Evolutionary conservation across 2,113 vertebrate species (phyloP).

Genomic region (Mugil cephalus): DNA sequence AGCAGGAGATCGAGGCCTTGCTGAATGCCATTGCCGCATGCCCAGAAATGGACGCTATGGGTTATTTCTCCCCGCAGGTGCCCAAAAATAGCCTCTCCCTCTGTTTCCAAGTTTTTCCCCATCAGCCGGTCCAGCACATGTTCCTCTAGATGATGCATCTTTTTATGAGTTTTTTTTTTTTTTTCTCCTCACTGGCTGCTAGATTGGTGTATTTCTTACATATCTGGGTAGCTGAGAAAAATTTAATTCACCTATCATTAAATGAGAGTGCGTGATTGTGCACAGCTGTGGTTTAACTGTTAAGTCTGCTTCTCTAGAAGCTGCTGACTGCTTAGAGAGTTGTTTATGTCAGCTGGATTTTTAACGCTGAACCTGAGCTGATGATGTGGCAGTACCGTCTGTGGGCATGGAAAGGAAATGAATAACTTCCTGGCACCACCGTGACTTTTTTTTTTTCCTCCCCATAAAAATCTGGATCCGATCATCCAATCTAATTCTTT

Average conservation of each 20-base stretch:
- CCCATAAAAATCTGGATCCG: background rate
- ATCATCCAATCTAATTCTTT: background rate
- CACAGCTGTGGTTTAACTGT: slow-evolving; percentile 73
- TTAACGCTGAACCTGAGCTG: slow-evolving; percentile 17
- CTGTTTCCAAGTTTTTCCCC: slow-evolving; percentile 23
- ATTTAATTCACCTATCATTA: slow-evolving; percentile 56
- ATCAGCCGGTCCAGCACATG: slow-evolving; percentile 25
- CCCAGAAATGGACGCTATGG: slow-evolving; percentile 82
- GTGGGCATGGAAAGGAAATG: slow-evolving; percentile 6
- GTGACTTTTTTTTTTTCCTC: background rate
- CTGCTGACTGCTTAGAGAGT: slow-evolving; percentile 44
- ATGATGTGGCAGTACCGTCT: slow-evolving; percentile 14
- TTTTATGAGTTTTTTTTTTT: slow-evolving; percentile 39
- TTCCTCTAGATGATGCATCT: slow-evolving; percentile 39
- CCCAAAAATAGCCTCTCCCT: slow-evolving; percentile 59
- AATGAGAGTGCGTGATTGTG: slow-evolving; percentile 59
- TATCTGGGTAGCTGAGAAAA: slow-evolving; percentile 55
- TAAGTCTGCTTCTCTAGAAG: slow-evolving; percentile 24
- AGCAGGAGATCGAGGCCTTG: slow-evolving; percentile 80
- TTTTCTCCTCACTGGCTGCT: slow-evolving; percentile 23
- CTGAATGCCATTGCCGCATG: slow-evolving; percentile 77
- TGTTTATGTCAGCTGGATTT: slow-evolving; percentile 51
- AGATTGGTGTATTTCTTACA: slow-evolving; percentile 24
- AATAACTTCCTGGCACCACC: background rate
- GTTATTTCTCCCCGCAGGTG: slow-evolving; percentile 89